These are phyloP conservation scores for Troides oblongomaculatus DNA, from an alignment of 2,888 invertebrate species.

Conservation along the genomic window DNA sequence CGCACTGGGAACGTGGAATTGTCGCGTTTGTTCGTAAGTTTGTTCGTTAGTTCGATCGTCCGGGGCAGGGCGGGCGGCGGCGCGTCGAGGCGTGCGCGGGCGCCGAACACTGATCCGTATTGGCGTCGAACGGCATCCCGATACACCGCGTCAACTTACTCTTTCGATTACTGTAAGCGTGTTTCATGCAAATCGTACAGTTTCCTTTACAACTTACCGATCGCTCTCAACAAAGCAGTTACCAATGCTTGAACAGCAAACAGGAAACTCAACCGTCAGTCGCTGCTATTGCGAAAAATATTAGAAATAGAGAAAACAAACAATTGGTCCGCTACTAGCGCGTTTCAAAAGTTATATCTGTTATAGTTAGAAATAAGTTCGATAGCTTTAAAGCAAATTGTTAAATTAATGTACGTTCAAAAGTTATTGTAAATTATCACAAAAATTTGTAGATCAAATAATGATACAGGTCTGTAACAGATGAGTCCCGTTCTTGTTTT, in stretches of 20 bases:
- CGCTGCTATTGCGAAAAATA: constrained; percentile 11
- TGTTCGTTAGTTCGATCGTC: constrained; percentile 21
- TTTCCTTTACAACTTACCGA: constrained; percentile 19
- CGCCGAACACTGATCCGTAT: constrained; percentile 65
- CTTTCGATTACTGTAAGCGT: constrained; percentile 57
- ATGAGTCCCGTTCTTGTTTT: constrained; percentile 73
- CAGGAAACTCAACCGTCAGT: not conserved
- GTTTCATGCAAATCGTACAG: constrained; percentile 38
- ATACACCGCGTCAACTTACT: constrained; percentile 54
- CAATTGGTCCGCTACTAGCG: not conserved
- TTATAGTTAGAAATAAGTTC: not conserved
- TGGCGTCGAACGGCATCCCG: constrained; percentile 54
- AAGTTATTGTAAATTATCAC: not conserved
- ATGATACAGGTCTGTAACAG: constrained; percentile 34
- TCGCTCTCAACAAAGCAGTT: constrained; percentile 14
- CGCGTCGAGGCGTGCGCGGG: constrained; percentile 69
- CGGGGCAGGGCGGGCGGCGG: constrained; percentile 66
- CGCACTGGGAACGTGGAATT: constrained; percentile 18
- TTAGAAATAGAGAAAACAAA: constrained; percentile 13
- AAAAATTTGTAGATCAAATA: constrained; percentile 6
- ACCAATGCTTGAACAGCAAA: constrained; percentile 13
- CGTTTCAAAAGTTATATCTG: not conserved
- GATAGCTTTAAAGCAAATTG: not conserved
- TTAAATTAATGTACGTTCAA: not conserved
- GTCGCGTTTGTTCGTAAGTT: constrained; percentile 27